Conservation (phyloP, 2,797 vertebrate species). For the Limosa lapponica region DNA sequence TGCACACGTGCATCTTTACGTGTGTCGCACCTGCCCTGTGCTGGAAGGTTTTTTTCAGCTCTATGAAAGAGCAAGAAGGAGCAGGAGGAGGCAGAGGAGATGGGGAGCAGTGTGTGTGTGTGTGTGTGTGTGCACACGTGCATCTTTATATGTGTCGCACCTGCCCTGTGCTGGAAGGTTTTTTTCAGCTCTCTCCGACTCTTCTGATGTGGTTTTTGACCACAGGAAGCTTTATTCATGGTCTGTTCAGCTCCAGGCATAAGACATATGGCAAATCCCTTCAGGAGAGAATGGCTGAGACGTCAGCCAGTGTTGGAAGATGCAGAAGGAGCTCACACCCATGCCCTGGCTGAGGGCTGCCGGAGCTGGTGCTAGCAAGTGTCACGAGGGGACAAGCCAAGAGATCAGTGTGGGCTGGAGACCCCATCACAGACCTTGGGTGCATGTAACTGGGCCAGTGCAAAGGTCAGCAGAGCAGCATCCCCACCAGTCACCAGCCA, state of each 20-base stretch:
- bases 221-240: background rate
- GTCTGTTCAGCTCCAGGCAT: background rate
- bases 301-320: background rate
- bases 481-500: background rate
- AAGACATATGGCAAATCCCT: background rate
- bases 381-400: background rate
- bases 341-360: rapidly evolving
- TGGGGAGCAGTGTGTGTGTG: background rate
- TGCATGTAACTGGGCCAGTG: background rate
- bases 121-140: background rate
- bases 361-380: background rate
- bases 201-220: background rate
- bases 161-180: background rate
- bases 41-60: background rate
- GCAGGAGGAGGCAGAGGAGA: background rate
- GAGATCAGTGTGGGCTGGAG: background rate
- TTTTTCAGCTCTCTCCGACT: background rate
- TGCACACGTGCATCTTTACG: rapidly evolving
- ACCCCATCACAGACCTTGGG: background rate
- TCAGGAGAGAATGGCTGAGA: background rate
- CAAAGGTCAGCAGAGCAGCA: background rate
- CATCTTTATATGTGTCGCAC: background rate
- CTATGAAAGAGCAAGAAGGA: background rate
- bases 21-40: background rate
- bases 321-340: background rate